These are phyloP conservation scores for Matsumurasca onukii DNA, from an alignment of 1,140 invertebrate genomes.

Conservation along the genomic window DNA sequence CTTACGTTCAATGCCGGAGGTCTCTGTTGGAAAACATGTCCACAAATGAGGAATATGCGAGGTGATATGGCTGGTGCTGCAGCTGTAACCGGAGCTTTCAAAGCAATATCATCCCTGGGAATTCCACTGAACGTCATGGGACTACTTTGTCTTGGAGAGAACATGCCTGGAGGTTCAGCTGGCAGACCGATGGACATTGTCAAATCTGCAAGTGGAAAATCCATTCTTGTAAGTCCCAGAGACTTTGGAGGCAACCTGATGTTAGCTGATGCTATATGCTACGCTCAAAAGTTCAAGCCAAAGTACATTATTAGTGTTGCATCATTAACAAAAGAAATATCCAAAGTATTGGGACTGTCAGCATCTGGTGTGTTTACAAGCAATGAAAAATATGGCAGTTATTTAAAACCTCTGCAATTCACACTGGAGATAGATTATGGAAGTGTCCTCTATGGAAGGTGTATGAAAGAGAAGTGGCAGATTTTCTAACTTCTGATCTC, in stretches of 20 bases:
- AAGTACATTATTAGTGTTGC: constrained; percentile 62
- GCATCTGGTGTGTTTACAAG: constrained; percentile 61
- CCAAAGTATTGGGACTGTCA: constrained; percentile 54
- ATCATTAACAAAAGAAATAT: constrained; percentile 61
- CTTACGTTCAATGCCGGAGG: constrained; percentile 69
- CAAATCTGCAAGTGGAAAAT: constrained; percentile 63
- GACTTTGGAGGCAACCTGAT: constrained; percentile 66
- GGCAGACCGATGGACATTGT: constrained; percentile 66
- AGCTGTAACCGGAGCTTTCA: constrained; percentile 55
- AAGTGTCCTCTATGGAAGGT: constrained; percentile 63
- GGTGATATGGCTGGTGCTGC: constrained; percentile 72
- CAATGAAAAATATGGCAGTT: constrained; percentile 53
- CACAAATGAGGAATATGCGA: constrained; percentile 61
- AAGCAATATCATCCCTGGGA: constrained; percentile 54
- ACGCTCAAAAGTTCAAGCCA: constrained; percentile 60
- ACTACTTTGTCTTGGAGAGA: constrained; percentile 61
- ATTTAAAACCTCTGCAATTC: constrained; percentile 52
- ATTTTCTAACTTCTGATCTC: background rate
- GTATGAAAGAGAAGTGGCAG: constrained; percentile 53
- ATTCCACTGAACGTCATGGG: constrained; percentile 59
- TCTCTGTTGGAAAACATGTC: constrained; percentile 58
- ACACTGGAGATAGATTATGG: constrained; percentile 66
- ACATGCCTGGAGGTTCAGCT: constrained; percentile 61
- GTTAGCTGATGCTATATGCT: constrained; percentile 63
- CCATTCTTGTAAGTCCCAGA: constrained; percentile 64